Evolutionary conservation across 1,140 invertebrate genomes (phyloP), one percentile per base, ranked within the genome.

Genomic region (Diorhabda carinulata): DNA sequence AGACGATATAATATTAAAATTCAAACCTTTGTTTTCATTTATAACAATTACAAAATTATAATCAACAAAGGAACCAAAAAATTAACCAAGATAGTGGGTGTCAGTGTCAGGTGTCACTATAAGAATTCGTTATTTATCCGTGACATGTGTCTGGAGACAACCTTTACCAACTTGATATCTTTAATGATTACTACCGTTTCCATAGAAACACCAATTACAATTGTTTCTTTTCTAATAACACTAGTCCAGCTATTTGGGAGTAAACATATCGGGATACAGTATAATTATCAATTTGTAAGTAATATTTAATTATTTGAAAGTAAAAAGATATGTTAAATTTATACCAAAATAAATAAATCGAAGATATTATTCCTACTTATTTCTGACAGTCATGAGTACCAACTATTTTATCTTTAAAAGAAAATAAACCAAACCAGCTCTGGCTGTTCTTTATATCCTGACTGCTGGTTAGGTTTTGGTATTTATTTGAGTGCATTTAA

Each of bases 11-110:
- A 40, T 42, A 40, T 60, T 60, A 4, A 52, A 52, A n/a, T 52
- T 52, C 47, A 4, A 52, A 4, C 47, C n/a, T 52, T 60, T 60
- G 61, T 62, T 62, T 62, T 7, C 43, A 52, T 52, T 52, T n/a
- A 4, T n/a, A 52, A 52, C 3, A n/a, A 52, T 52, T 52, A 52
- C 3, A 52, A 52, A 52, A 8, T 52, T 52, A 52, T 52, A 8
- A 52, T 52, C 47, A 52, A 52, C 47, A 52, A 52, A 52, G 47
- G n/a, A 52, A 52, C 47, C 47, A 52, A 52, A 52, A 52, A 52
- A 52, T 52, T 8, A 52, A 52, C 47, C n/a, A 8, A n/a, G 6
- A 52, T 3, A 8, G 47, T 52, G 47, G 47, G 47, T 52, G 47
- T 52, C 47, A 52, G 47, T 52, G 47, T 52, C 47, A 52, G 47